phyloP scores from a whole-genome alignment of 2,797 vertebrate species.

The Pseudochromis fuscus region DNA sequence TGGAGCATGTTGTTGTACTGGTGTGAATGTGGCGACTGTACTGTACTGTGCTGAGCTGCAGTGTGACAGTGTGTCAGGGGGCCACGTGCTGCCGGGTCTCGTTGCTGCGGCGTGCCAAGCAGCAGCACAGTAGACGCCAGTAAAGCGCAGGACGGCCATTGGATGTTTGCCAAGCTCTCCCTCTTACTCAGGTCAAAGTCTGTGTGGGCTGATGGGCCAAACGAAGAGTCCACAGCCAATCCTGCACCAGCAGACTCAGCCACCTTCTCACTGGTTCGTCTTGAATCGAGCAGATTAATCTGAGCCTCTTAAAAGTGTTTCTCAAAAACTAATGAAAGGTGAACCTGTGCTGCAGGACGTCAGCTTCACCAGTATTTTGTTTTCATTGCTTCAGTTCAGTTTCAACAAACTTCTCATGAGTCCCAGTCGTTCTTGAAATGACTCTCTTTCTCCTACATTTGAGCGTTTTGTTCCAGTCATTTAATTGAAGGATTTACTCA shows the following conservation, averaged over 20 bases:
- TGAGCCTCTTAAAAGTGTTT: slow-evolving; percentile 41
- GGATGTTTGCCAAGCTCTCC: slow-evolving; percentile 61
- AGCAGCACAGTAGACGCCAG: slow-evolving; percentile 44
- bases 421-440: slow-evolving; percentile 2
- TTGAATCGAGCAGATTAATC: slow-evolving; percentile 50
- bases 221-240: slow-evolving; percentile 56
- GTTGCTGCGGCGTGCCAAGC: slow-evolving; percentile 53
- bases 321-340: slow-evolving; percentile 11
- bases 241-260: slow-evolving; percentile 28
- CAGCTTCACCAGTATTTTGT: not conserved
- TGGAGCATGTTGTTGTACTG: slow-evolving; percentile 2
- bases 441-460: not conserved
- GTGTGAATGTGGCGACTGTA: slow-evolving; percentile 21
- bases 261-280: slow-evolving; percentile 36
- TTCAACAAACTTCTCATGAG: not conserved
- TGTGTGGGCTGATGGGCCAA: slow-evolving; percentile 60
- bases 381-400: not conserved
- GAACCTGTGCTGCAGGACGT: not conserved
- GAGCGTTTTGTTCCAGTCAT: slow-evolving; percentile 32
- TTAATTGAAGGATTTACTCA: slow-evolving; percentile 36
- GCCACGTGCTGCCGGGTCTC: slow-evolving; percentile 61
- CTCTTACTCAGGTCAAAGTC: slow-evolving; percentile 73
- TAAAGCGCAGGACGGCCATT: slow-evolving; percentile 33
- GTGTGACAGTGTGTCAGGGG: slow-evolving; percentile 32
- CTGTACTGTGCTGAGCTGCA: slow-evolving; percentile 11